Evolutionary conservation across 92 coral and sea anemone genomes (phyloP).

Genomic region (Ricordea florida): DNA sequence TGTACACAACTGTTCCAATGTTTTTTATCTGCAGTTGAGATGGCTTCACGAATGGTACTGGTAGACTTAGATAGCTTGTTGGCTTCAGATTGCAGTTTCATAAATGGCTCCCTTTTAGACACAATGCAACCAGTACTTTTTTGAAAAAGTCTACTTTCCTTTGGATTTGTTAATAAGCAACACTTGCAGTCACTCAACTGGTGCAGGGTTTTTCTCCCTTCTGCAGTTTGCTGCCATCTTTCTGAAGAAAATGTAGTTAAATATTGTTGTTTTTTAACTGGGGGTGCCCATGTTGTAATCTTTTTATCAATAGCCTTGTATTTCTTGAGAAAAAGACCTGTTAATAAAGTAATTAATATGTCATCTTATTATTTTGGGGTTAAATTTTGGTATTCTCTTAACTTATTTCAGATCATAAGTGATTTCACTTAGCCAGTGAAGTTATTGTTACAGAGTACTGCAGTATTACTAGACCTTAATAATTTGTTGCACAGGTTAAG

Average conservation of each 20-base stretch:
- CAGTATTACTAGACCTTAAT: too few species aligned
- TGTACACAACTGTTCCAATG: not conserved
- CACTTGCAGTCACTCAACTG: not conserved
- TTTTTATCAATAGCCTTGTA: constrained; percentile 13
- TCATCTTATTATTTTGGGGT: too few species aligned
- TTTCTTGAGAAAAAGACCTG: constrained; percentile 8
- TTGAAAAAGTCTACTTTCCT: not conserved
- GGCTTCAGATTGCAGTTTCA: too few species aligned
- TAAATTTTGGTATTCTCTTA: too few species aligned
- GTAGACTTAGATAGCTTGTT: too few species aligned
- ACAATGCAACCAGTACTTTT: constrained; percentile 1
- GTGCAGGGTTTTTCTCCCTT: constrained; percentile 9
- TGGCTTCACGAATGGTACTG: too few species aligned
- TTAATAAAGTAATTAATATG: not conserved
- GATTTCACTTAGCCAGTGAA: too few species aligned
- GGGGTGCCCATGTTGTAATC: constrained; percentile 20
- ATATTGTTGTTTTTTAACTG: constrained; percentile 3
- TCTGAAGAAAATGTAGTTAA: not conserved
- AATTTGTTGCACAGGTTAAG: too few species aligned
- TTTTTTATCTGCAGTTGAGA: not conserved
- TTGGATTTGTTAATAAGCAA: not conserved
- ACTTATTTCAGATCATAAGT: too few species aligned
- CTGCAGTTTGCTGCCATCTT: constrained; percentile 12
- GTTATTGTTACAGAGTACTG: too few species aligned
- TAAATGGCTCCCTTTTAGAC: too few species aligned